A percentile compares a stretch with the other conserved stretches of the same genome.
These are phyloP conservation scores for Manis javanica DNA, from an alignment of 2,797 vertebrate genomes.

Conservation along the genomic window DNA sequence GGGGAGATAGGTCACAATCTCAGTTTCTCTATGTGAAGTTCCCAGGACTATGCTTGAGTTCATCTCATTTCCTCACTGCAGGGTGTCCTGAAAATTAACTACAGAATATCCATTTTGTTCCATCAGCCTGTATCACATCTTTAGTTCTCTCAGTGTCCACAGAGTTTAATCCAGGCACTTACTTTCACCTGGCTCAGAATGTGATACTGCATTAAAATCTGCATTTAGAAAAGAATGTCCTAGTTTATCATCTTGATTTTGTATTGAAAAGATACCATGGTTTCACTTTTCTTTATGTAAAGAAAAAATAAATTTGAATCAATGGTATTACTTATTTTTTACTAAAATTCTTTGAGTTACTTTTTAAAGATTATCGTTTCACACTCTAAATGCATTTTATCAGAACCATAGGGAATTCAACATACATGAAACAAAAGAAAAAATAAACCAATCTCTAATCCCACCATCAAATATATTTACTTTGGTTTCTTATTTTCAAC, in stretches of 20 bases:
- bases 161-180: background rate
- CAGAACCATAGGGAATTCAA: background rate
- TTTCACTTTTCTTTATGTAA: background rate
- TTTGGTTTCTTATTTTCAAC: background rate
- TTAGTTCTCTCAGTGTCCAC: background rate
- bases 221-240: background rate
- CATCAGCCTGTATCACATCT: background rate
- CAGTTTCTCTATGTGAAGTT: background rate
- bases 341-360: background rate
- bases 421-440: background rate
- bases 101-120: background rate
- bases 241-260: background rate
- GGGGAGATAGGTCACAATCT: background rate
- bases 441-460: background rate
- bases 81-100: background rate
- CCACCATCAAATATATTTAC: background rate
- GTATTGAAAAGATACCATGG: background rate
- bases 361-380: background rate
- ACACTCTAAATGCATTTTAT: background rate
- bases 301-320: background rate
- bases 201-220: accelerated
- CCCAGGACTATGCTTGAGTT: background rate
- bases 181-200: background rate
- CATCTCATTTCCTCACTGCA: background rate
- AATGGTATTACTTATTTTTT: background rate